A percentile compares a stretch with the other conserved stretches of the same genome.
These are phyloP conservation scores for Glossophaga mutica DNA, from an alignment of 2,797 vertebrate species.

Conservation along the genomic window DNA sequence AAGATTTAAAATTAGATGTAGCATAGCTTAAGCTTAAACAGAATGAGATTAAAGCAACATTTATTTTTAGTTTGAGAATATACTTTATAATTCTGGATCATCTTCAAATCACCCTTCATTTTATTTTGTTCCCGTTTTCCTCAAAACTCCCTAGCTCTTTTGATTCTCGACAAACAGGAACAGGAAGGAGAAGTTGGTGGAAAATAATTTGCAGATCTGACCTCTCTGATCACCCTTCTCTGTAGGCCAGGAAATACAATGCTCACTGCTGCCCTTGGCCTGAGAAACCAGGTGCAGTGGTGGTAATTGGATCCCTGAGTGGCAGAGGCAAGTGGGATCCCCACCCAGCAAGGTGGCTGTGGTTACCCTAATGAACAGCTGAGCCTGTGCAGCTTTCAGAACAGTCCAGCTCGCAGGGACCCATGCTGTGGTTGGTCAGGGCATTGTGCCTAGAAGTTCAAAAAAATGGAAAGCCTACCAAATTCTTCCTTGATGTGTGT, in stretches of 20 bases:
- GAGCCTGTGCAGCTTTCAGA: background rate
- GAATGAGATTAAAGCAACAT: background rate
- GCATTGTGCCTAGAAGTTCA: background rate
- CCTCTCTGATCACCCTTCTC: background rate
- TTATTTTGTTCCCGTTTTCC: background rate
- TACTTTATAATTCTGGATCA: background rate
- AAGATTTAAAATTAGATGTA: background rate
- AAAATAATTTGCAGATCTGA: background rate
- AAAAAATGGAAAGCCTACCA: background rate
- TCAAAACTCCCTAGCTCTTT: background rate
- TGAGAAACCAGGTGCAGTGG: background rate
- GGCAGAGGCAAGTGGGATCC: background rate
- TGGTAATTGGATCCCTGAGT: background rate
- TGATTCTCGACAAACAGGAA: background rate
- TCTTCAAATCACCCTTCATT: background rate
- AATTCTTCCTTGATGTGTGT: background rate
- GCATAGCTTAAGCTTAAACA: background rate
- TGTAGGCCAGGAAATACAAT: background rate
- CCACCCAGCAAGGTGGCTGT: background rate
- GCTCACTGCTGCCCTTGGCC: background rate
- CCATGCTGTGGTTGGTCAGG: accelerated
- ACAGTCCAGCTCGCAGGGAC: no score
- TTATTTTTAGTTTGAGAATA: background rate
- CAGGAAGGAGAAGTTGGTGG: background rate
- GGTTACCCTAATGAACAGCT: background rate